Evolutionary conservation across 2,888 invertebrate genomes (phyloP).

Genomic region (Meloe dianella): DNA sequence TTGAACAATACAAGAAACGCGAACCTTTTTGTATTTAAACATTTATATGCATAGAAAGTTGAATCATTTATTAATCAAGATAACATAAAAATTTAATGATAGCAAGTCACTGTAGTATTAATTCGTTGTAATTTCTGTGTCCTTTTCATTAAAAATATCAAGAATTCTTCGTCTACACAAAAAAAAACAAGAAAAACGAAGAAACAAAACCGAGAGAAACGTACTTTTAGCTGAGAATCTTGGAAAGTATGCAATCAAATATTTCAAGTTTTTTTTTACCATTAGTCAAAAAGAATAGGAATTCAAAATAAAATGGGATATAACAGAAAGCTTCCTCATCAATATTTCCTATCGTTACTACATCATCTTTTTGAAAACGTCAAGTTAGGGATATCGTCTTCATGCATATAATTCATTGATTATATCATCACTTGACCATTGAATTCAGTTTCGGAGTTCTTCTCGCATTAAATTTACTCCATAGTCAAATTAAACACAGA

Average conservation of each 20-base stretch:
- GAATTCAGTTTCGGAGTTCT: constrained; percentile 19
- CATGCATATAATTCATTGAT: constrained; percentile 33
- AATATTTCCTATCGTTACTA: constrained; percentile 32
- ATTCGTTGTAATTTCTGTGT: not conserved
- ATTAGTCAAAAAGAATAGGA: constrained; percentile 14
- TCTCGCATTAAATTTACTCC: constrained; percentile 26
- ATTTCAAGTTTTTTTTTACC: constrained; percentile 11
- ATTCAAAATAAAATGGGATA: constrained; percentile 19
- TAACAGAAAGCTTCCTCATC: constrained; percentile 25
- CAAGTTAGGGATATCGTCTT: constrained; percentile 28
- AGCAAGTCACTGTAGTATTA: not conserved
- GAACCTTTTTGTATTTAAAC: not conserved
- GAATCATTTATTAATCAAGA: not conserved
- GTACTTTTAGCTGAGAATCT: not conserved
- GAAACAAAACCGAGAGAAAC: not conserved
- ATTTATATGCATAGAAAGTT: not conserved
- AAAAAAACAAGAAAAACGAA: not conserved
- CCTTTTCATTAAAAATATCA: constrained; percentile 2
- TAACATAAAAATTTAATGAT: not conserved
- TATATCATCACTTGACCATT: constrained; percentile 33
- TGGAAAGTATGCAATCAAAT: not conserved
- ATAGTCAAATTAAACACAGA: constrained; percentile 21
- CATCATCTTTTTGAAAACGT: constrained; percentile 26
- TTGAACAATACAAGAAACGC: too few relatives aligned
- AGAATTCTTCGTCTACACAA: not conserved